Evolutionary conservation across 1,140 invertebrate species (phyloP).

Genomic region (Orchestia grillus): DNA sequence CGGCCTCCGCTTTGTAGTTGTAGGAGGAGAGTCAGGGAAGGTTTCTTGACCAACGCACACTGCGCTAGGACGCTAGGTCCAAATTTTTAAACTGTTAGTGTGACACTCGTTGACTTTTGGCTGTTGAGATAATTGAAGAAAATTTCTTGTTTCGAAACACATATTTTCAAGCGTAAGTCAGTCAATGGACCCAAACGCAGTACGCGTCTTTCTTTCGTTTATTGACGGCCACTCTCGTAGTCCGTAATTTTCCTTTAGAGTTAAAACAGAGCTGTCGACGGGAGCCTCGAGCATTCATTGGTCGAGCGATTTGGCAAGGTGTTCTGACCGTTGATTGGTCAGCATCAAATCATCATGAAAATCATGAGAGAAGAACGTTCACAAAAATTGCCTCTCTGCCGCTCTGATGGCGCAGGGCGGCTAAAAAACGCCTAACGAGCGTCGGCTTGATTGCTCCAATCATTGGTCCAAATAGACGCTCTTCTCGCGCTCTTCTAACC

Average conservation of each 20-base stretch:
- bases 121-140: not conserved
- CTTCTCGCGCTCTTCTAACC: conserved; percentile 29
- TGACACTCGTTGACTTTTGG: not conserved
- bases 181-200: not conserved
- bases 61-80: not conserved
- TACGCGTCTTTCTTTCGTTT: not conserved
- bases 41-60: not conserved
- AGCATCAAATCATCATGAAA: conserved; percentile 43
- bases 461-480: conserved; percentile 43
- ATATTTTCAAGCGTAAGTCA: not conserved
- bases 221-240: not conserved
- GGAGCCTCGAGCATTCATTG: conserved; percentile 23
- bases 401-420: conserved; percentile 19
- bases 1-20: not conserved
- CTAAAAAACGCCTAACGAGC: conserved; percentile 50
- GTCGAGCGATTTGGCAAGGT: conserved; percentile 24
- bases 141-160: not conserved
- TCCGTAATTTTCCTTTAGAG: not conserved
- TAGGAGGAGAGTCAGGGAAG: not conserved
- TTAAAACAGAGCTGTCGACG: not conserved
- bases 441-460: conserved; percentile 45
- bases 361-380: conserved; percentile 41
- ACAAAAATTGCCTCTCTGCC: conserved; percentile 50
- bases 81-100: not conserved
- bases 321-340: not conserved